Base-by-base conservation (phyloP, 2,888 invertebrate genomes). In the Sinhomidia bicolor region DNA sequence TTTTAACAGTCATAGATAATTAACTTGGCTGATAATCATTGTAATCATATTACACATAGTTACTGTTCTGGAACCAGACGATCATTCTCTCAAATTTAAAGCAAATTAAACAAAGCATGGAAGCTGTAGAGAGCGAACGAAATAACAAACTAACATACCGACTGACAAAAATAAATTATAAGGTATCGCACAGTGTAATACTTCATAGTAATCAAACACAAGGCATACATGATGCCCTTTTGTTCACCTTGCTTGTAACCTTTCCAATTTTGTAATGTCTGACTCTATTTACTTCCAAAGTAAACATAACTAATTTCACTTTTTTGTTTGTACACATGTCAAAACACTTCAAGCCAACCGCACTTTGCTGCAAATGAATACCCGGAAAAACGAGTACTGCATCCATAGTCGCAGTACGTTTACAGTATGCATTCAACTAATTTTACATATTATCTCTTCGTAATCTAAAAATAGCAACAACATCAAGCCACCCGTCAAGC, bases 291-390 rank as follows among this genome's bases (percentile, higher is more conserved):
- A 26, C 17, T 51, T 51, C 26, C 60, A 60, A 26, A 60, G 60
- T 14, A 60, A 60, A 57, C 26, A 29, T 12, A 60, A 29, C 14
- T 14, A 60, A 57, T 57, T 20, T 6, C 57, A 57, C 29, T 60
- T 60, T 60, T 29, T n/a, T n/a, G 26, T 60, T 60, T 60, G 60
- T 29, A 60, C 26, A 60, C 26, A 68, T 68, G 68, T 68, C 68
- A 68, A 68, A 68, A 32, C 68, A 29, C 68, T 32, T 68, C 68
- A 29, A 62, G n/a, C 14, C 14, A n/a, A 29, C 29, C 5, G 41
- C 68, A 36, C 41, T 17, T 32, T 32, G 14, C 32, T 14, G 32
- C 17, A 20, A 41, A n/a, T 20, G 41, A 68, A 36, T 32, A 68
- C 68, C 68, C 17, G 41, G 68, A 62, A 62, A 62, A 62, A 26